These are phyloP conservation scores for Dioctria rufipes DNA, from an alignment of 2,888 invertebrate genomes.

Conservation along the genomic window DNA sequence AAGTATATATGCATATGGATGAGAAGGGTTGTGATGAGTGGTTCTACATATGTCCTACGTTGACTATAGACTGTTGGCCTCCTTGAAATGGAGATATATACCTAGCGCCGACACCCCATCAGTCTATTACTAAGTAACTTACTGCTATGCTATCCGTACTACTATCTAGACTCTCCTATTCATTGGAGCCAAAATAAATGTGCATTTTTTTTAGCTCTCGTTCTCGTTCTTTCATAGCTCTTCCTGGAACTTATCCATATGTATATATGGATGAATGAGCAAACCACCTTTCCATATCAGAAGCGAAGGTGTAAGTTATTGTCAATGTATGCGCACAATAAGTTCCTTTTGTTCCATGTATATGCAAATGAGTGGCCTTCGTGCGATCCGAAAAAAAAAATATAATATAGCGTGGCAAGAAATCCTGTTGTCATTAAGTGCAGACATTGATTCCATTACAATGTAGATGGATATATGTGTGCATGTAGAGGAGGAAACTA, in stretches of 20 bases:
- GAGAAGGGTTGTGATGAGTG: slow-evolving; percentile 28
- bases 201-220: slow-evolving; percentile 9
- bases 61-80: slow-evolving; percentile 19
- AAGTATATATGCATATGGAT: slow-evolving; percentile 38
- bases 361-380: slow-evolving; percentile 40
- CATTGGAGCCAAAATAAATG: slow-evolving; percentile 40
- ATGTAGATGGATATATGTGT: neutral
- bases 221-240: neutral
- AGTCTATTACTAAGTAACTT: slow-evolving; percentile 29
- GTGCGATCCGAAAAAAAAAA: neutral
- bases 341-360: slow-evolving; percentile 31
- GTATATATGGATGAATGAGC: slow-evolving; percentile 34
- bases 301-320: slow-evolving; percentile 9
- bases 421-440: slow-evolving; percentile 35
- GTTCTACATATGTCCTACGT: neutral
- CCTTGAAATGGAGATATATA: slow-evolving; percentile 13
- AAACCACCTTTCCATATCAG: neutral
- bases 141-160: neutral
- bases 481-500: neutral
- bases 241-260: slow-evolving; percentile 36
- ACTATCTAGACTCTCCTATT: slow-evolving; percentile 21
- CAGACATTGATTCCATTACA: slow-evolving; percentile 41
- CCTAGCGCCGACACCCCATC: neutral
- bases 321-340: slow-evolving; percentile 18
- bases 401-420: slow-evolving; percentile 1